phyloP scores from a whole-genome alignment of 2,113 vertebrate genomes.

The Tichodroma muraria region DNA sequence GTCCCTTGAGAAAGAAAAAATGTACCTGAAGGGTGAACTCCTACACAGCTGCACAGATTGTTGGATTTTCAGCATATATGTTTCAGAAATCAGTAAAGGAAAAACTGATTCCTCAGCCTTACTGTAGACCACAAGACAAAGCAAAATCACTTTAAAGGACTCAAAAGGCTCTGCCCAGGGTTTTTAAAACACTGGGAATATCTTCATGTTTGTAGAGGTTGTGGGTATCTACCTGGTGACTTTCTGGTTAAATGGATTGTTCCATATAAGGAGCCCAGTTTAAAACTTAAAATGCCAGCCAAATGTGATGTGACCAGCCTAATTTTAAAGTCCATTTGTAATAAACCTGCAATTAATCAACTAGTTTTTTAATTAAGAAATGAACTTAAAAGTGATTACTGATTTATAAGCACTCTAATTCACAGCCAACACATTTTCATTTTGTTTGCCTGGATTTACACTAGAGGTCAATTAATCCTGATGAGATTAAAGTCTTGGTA shows the following conservation, averaged over 20 bases:
- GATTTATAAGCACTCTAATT: not conserved
- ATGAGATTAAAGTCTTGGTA: not conserved
- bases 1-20: not conserved
- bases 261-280: not conserved
- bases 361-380: constrained; percentile 8
- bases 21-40: not conserved
- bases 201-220: not conserved
- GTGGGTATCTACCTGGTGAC: not conserved
- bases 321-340: not conserved
- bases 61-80: not conserved
- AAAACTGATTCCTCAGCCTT: not conserved
- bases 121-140: not conserved
- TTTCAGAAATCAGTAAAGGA: not conserved
- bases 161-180: not conserved
- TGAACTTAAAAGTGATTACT: not conserved
- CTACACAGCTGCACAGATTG: not conserved
- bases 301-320: not conserved
- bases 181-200: not conserved
- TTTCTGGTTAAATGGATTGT: not conserved
- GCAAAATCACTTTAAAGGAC: not conserved
- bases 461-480: not conserved
- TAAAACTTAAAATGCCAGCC: not conserved
- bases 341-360: not conserved
- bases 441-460: not conserved
- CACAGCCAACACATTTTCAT: not conserved